A percentile compares a stretch with the other conserved stretches of the same genome.
Conservation (phyloP, 2,113 vertebrate species). For the Carassius gibelio region DNA sequence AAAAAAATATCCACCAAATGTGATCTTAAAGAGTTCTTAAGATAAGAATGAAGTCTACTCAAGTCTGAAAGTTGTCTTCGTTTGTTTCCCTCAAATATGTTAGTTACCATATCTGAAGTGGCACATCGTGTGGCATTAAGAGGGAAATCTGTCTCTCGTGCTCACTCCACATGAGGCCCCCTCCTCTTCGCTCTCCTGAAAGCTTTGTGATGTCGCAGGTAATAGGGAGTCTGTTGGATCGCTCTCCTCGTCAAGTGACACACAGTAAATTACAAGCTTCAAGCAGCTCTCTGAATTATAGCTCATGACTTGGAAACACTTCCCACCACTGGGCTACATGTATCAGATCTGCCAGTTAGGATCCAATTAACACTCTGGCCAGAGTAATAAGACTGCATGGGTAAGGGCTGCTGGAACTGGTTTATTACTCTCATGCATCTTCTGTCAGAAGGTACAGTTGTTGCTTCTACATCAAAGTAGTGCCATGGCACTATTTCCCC, state of each 20-base stretch:
- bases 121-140: conserved; percentile 19
- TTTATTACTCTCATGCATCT: conserved; percentile 98
- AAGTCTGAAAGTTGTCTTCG: neutral
- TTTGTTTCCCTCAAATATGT: conserved; percentile 18
- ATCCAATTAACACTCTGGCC: conserved; percentile 99
- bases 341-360: conserved; percentile 99
- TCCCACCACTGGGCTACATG: conserved; percentile 90
- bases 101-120: conserved; percentile 34
- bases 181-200: conserved; percentile 73
- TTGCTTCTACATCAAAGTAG: conserved; percentile 94
- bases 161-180: conserved; percentile 21
- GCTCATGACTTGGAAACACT: conserved; percentile 98
- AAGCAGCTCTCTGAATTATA: conserved; percentile 98
- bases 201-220: conserved; percentile 92
- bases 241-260: conserved; percentile 99
- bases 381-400: conserved; percentile 98
- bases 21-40: neutral
- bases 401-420: conserved; percentile 94
- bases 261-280: conserved; percentile 99
- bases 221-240: conserved; percentile 97
- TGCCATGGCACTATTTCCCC: conserved; percentile 74
- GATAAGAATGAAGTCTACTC: neutral
- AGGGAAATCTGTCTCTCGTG: conserved; percentile 14
- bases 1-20: neutral
- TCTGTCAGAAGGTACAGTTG: conserved; percentile 98